Evolutionary conservation across 2,797 vertebrate genomes (phyloP).

Genomic region (Xiphophorus birchmanni): DNA sequence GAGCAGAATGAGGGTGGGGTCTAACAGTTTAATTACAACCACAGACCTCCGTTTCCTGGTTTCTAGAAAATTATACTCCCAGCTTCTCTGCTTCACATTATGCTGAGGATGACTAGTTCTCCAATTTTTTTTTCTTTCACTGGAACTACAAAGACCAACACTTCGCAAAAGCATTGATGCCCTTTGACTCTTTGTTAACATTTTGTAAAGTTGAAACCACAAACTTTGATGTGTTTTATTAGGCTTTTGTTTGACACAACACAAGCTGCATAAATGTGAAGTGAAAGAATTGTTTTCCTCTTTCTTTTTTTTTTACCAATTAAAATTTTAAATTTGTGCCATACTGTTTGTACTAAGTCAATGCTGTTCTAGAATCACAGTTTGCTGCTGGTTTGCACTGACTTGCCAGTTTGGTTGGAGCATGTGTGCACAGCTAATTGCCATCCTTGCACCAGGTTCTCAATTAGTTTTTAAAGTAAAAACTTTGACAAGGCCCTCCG

Average conservation of each 20-base stretch:
- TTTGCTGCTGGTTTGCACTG: background rate
- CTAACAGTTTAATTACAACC: background rate
- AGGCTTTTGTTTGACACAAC: background rate
- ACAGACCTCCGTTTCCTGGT: conserved; percentile 24
- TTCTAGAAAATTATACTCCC: conserved; percentile 46
- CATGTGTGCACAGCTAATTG: background rate
- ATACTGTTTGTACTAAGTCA: background rate
- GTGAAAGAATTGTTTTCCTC: background rate
- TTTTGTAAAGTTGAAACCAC: background rate
- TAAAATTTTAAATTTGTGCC: background rate
- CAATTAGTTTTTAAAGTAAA: background rate
- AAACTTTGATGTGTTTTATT: background rate
- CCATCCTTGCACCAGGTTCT: background rate
- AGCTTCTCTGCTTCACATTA: background rate
- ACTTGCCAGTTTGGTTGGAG: background rate
- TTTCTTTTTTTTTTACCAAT: too few relatives aligned
- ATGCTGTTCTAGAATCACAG: background rate
- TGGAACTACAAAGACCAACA: background rate
- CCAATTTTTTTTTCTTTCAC: background rate
- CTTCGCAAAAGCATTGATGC: background rate
- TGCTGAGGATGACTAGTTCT: background rate
- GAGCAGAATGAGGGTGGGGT: background rate
- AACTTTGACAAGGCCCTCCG: background rate
- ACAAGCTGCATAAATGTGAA: background rate
- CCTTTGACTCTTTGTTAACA: background rate